Conservation (phyloP, 2,113 vertebrate species). For the Thamnophis sirtalis region DNA sequence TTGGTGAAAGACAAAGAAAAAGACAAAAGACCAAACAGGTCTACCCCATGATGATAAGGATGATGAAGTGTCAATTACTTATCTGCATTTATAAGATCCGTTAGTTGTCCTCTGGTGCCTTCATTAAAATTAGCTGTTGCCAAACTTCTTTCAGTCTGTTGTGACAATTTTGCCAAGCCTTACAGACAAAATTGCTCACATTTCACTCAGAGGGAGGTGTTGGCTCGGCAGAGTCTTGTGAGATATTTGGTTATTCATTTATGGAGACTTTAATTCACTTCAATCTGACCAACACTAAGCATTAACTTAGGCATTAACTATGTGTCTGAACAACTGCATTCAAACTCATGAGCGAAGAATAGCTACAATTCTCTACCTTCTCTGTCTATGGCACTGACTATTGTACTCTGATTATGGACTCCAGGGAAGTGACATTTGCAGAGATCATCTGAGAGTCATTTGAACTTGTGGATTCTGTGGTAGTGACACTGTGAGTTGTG, state of each 20-base stretch:
- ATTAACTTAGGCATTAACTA: neutral
- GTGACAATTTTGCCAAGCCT: neutral
- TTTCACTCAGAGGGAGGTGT: neutral
- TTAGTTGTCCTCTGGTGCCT: neutral
- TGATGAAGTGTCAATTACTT: neutral
- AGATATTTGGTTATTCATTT: neutral
- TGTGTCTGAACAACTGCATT: neutral
- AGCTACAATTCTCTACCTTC: neutral
- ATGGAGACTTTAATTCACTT: neutral
- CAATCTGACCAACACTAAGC: neutral
- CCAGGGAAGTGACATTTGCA: neutral
- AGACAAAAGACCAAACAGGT: neutral
- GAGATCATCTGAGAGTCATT: neutral
- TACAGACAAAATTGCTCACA: neutral
- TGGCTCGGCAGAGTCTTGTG: neutral
- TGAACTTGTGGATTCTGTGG: neutral
- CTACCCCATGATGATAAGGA: neutral
- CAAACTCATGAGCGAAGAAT: neutral
- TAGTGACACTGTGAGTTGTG: neutral
- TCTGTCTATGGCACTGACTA: neutral
- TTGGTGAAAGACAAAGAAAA: neutral
- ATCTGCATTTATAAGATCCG: neutral
- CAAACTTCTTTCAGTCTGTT: neutral
- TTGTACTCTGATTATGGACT: neutral
- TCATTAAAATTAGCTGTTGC: neutral